phyloP scores from a whole-genome alignment of 2,797 vertebrate genomes.

The Amphiprion clarkii region DNA sequence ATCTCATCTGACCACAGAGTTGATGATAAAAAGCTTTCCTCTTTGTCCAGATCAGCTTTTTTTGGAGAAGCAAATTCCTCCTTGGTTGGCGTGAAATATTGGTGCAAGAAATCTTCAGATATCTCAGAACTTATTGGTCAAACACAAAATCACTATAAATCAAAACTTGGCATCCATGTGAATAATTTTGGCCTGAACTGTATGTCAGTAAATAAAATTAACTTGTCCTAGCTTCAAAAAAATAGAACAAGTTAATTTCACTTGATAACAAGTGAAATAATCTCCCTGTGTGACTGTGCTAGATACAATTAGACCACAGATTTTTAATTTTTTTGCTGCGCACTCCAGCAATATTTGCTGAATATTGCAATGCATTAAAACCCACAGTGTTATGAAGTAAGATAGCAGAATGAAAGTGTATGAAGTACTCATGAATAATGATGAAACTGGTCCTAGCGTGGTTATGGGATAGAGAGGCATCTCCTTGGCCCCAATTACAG shows the following conservation, averaged over 20 bases:
- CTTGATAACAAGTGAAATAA: background rate
- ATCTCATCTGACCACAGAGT: no score
- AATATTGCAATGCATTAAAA: conserved; percentile 6
- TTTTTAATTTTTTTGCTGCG: background rate
- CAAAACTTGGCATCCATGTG: no score
- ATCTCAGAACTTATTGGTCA: no score
- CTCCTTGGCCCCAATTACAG: conserved; percentile 26
- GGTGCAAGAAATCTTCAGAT: no score
- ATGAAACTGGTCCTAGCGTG: background rate
- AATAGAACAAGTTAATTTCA: conserved; percentile 1
- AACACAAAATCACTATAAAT: no score
- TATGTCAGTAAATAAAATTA: no score
- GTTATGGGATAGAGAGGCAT: conserved; percentile 7
- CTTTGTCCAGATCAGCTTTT: no score
- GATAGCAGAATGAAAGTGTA: background rate
- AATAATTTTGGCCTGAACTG: no score
- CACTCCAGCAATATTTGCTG: background rate
- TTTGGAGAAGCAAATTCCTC: no score
- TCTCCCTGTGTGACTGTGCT: conserved; percentile 1
- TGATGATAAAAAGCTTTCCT: no score
- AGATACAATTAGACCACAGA: background rate
- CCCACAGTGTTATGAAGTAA: background rate
- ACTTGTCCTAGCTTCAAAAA: background rate
- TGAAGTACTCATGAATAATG: conserved; percentile 1
- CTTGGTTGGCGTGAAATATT: no score